These are phyloP conservation scores for Illadopsis cleaveri DNA, from an alignment of 2,113 vertebrate genomes.

Conservation along the genomic window DNA sequence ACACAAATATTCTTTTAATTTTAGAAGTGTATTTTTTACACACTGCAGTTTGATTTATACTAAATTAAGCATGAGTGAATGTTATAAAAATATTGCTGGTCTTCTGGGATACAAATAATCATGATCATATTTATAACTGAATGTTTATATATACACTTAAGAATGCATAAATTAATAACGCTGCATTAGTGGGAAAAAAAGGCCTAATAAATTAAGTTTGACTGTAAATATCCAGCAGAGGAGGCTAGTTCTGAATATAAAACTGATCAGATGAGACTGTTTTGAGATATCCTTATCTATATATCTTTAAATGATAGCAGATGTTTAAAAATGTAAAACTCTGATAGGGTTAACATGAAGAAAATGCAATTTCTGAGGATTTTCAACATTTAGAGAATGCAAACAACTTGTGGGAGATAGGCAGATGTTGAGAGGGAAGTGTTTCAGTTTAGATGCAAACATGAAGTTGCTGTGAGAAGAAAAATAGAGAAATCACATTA, in stretches of 20 bases:
- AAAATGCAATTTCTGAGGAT: background rate
- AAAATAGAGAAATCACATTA: background rate
- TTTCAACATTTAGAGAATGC: background rate
- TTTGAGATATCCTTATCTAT: background rate
- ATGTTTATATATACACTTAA: background rate
- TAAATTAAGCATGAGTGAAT: background rate
- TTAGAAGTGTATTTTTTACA: background rate
- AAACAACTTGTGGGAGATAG: background rate
- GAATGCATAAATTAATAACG: background rate
- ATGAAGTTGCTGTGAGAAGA: background rate
- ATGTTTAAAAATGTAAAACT: background rate
- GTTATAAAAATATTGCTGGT: background rate
- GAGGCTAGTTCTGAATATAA: slow-evolving; percentile 16
- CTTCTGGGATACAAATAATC: background rate
- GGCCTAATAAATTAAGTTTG: background rate
- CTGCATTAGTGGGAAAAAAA: background rate
- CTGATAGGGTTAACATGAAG: background rate
- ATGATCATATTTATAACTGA: background rate
- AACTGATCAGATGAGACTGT: background rate
- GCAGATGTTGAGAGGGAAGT: background rate
- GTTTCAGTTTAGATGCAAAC: background rate
- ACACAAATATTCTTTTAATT: background rate
- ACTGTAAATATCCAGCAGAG: background rate
- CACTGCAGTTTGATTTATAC: background rate
- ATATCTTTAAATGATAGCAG: background rate